A percentile compares a stretch with the other conserved stretches of the same genome.
phyloP scores from a whole-genome alignment of 2,113 vertebrate species.

The Silurus glanis region DNA sequence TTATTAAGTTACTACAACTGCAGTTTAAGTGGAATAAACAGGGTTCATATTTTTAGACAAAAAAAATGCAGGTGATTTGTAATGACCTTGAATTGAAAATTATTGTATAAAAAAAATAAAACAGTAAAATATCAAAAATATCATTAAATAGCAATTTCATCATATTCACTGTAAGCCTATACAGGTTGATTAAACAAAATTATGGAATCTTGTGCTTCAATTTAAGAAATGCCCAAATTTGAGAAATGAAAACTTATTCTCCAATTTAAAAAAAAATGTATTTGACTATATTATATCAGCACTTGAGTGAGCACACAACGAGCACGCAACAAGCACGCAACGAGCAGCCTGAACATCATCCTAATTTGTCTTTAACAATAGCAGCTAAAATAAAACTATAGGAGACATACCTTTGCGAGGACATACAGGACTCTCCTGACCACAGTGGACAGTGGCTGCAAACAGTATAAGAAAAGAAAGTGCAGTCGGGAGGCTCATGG shows the following conservation, averaged over 20 bases:
- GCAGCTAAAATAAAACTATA: not conserved
- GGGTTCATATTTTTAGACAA: no score
- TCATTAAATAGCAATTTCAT: not conserved
- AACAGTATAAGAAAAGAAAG: conserved; percentile 46
- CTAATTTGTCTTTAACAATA: not conserved
- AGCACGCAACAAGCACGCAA: not conserved
- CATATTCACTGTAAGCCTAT: no score
- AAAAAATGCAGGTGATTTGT: not conserved
- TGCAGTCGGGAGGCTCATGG: conserved; percentile 39
- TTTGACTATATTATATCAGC: not conserved
- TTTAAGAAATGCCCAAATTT: no score
- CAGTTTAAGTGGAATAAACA: not conserved
- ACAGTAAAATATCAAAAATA: no score
- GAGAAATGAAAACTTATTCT: no score
- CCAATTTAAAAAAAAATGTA: no score
- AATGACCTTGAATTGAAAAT: not conserved
- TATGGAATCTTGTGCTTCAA: no score
- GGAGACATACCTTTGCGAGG: conserved; percentile 65
- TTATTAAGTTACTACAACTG: not conserved
- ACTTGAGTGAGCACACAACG: not conserved
- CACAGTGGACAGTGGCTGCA: conserved; percentile 25
- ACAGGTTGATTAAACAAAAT: no score
- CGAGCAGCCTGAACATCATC: not conserved
- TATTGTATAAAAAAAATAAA: no score
- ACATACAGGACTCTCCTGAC: conserved; percentile 55